Conservation (phyloP, 2,797 vertebrate genomes). For the Pygocentrus nattereri region DNA sequence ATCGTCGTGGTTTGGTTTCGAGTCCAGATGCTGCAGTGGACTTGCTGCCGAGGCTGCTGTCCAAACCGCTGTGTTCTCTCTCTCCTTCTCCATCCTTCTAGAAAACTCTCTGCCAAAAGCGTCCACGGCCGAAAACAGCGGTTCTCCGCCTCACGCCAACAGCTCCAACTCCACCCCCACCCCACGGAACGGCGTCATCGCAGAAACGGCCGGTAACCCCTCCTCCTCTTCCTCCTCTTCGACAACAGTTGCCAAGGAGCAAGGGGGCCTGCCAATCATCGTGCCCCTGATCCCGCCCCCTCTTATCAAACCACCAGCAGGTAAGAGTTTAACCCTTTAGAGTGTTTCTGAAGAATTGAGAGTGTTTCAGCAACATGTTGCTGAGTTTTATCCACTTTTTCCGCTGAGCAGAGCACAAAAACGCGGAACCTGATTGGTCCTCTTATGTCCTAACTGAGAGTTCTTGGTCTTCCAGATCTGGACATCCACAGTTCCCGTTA, state of each 20-base stretch:
- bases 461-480: no score
- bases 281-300: constrained; percentile 97
- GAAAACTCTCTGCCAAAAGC: constrained; percentile 99
- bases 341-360: no score
- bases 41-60: neutral
- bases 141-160: constrained; percentile 91
- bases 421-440: no score
- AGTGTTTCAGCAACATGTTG: no score
- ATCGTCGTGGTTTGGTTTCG: neutral
- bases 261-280: constrained; percentile 93
- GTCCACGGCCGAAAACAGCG: constrained; percentile 87
- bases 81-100: constrained; percentile 74
- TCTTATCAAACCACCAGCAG: constrained; percentile 97
- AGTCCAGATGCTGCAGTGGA: neutral
- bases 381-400: no score
- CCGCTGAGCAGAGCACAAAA: no score
- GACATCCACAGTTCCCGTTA: no score
- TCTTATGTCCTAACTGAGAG: no score
- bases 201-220: constrained; percentile 77
- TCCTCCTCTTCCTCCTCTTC: constrained; percentile 78
- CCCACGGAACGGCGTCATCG: constrained; percentile 88
- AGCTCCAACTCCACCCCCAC: constrained; percentile 88
- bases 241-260: constrained; percentile 88
- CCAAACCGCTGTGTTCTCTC: constrained; percentile 1
- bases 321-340: constrained; percentile 72